Percentiles rank a stretch among this genome's conserved stretches.
These are phyloP conservation scores for Hedychridium roseum DNA, from an alignment of 2,888 invertebrate genomes.

Conservation along the genomic window DNA sequence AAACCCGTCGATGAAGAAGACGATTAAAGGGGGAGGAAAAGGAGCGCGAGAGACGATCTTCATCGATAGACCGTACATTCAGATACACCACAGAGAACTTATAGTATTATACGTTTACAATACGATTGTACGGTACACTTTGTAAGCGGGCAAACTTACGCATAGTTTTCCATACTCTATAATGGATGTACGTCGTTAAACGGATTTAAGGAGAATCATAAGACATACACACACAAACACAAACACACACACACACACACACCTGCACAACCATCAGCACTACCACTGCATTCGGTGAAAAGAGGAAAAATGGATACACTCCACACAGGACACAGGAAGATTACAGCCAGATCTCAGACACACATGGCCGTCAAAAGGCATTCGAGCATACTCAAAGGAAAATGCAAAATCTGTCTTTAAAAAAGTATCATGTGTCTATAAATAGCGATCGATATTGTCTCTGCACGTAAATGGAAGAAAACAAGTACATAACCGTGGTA, in stretches of 20 bases:
- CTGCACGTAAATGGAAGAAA: conserved; percentile 52
- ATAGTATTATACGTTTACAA: conserved; percentile 54
- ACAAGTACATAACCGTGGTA: conserved; percentile 51
- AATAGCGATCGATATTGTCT: conserved; percentile 59
- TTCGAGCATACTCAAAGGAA: conserved; percentile 11
- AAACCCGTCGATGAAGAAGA: conserved; percentile 5
- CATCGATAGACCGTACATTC: conserved; percentile 42
- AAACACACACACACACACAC: conserved; percentile 18
- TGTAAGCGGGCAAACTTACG: conserved; percentile 44
- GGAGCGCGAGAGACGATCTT: conserved; percentile 13
- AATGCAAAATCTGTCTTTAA: conserved; percentile 41
- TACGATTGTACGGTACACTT: conserved; percentile 50
- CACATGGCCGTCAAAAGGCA: neutral
- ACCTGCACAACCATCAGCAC: conserved; percentile 12
- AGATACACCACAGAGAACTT: conserved; percentile 46
- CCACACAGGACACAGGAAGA: conserved; percentile 16
- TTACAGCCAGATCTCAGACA: conserved; percentile 16
- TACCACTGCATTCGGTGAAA: conserved; percentile 18
- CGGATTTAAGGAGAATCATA: conserved; percentile 33
- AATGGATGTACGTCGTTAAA: conserved; percentile 53
- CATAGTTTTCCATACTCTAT: conserved; percentile 55
- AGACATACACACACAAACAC: conserved; percentile 24
- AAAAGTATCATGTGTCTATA: conserved; percentile 61
- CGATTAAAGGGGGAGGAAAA: conserved; percentile 6
- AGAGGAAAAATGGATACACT: conserved; percentile 30